Base-by-base conservation (phyloP, 2,797 vertebrate genomes). In the Gymnoscopelus microlampas region DNA sequence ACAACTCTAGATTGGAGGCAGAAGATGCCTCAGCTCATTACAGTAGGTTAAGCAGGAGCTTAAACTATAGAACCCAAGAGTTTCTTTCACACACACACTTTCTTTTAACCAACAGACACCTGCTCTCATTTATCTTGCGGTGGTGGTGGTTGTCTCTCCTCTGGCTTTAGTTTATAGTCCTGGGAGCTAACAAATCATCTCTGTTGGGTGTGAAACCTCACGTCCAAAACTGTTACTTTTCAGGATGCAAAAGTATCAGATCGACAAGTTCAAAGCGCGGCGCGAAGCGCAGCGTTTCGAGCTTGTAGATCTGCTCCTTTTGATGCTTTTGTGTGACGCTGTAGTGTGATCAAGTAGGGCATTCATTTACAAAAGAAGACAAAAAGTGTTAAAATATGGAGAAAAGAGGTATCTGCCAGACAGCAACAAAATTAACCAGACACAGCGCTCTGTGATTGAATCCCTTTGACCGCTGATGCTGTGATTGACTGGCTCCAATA, bases 11-110 rank as follows among this genome's bases (percentile, higher is more conserved):
- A 79, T 75, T 78, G 9, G 7, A 44, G 73, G 78, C 85, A 74
- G 74, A 73, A 80, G 73, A 85, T 83, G 83, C 84, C 69, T 84
- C 79, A 85, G 87, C 83, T 78, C 83, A 85, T 85, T 85, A 11
- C 24, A 13, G 55, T 12, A 84, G 78, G 78, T 83, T 76, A 73
- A 86, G 73, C 79, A 76, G 79, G 70, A 79, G 79, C 75, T 72
- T 63, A 74, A 84, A 51, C 73, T 32, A 50, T 35, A 50, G 63
- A 74, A 70, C 77, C 70, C 47, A 70, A 53, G 82, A 66, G 78
- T 73, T 70, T 82, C 19, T 47, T 70, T 76, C 53, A 79, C 77
- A 72, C 64, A 15, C 48, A 70, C 71, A 24, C 55, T 81, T 79
- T 85, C 72, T 84, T 86, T 71, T 81, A 71, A 71, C 59, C 76